phyloP scores from a whole-genome alignment of 2,113 vertebrate genomes.

The Stigmatopora nigra region DNA sequence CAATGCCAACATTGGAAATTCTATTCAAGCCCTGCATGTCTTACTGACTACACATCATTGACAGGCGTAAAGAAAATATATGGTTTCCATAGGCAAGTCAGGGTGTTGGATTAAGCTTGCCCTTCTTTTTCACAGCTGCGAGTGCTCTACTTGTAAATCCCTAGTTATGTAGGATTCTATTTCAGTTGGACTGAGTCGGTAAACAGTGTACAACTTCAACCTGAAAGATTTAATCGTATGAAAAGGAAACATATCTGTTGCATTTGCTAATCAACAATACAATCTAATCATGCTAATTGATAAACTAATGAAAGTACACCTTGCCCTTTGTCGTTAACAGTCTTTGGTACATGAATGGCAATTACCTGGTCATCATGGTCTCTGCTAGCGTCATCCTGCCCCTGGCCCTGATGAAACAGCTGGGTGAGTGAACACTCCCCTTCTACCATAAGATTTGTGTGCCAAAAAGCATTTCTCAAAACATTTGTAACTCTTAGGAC shows the following conservation, averaged over 20 bases:
- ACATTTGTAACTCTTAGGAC: not conserved
- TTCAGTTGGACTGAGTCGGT: constrained; percentile 19
- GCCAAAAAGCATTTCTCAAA: not conserved
- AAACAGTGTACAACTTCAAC: constrained; percentile 8
- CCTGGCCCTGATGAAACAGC: constrained; percentile 92
- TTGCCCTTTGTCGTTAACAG: constrained; percentile 62
- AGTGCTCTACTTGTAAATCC: constrained; percentile 24
- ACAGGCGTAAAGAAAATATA: not conserved
- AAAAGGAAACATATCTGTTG: not conserved
- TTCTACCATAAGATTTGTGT: not conserved
- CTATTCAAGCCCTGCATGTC: not conserved
- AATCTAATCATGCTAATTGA: constrained; percentile 36
- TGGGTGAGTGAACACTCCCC: constrained; percentile 76
- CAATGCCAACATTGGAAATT: constrained; percentile 14
- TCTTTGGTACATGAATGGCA: constrained; percentile 93
- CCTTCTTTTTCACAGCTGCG: constrained; percentile 3
- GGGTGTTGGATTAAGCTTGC: not conserved
- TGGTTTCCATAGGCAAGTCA: not conserved
- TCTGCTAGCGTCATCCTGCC: constrained; percentile 81
- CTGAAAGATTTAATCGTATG: not conserved
- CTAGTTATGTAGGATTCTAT: constrained; percentile 29
- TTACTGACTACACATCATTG: not conserved
- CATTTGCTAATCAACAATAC: not conserved
- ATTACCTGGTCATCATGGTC: constrained; percentile 94
- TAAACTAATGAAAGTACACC: constrained; percentile 38